Conservation (phyloP, 92 coral and sea anemone species). For the Palythoa grandis region DNA sequence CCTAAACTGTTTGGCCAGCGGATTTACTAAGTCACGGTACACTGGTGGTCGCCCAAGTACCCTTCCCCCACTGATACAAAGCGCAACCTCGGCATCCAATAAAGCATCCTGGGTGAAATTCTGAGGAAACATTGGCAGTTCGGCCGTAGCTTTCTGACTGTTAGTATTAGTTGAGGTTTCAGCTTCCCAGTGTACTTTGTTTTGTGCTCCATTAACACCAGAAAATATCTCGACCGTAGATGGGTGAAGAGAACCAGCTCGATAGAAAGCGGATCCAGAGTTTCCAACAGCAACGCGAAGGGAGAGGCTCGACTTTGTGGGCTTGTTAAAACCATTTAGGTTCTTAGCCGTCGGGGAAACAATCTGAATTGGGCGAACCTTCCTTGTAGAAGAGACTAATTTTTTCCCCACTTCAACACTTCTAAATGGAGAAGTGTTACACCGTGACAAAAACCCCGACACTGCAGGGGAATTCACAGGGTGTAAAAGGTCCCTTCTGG, state of each 20-base stretch:
- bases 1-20: conserved; percentile 66
- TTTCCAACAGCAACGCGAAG: conserved; percentile 40
- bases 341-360: conserved; percentile 31
- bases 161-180: conserved; percentile 14
- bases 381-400: background rate
- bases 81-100: conserved; percentile 76
- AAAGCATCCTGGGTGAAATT: conserved; percentile 60
- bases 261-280: background rate
- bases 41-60: conserved; percentile 35
- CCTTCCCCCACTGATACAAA: conserved; percentile 50
- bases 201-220: background rate
- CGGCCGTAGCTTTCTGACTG: conserved; percentile 44
- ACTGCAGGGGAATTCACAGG: background rate
- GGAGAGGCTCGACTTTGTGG: conserved; percentile 38
- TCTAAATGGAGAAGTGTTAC: conserved; percentile 14
- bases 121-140: conserved; percentile 12
- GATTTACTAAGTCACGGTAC: conserved; percentile 53
- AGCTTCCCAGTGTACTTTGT: conserved; percentile 45
- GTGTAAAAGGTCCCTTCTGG: background rate
- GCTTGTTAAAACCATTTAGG: background rate
- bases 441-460: conserved; percentile 9
- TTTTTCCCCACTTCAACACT: conserved; percentile 4
- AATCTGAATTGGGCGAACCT: conserved; percentile 19
- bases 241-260: background rate
- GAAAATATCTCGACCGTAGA: background rate